These are phyloP conservation scores for Zaprionus tsacasi DNA, from an alignment of 1,140 invertebrate species.

Conservation along the genomic window DNA sequence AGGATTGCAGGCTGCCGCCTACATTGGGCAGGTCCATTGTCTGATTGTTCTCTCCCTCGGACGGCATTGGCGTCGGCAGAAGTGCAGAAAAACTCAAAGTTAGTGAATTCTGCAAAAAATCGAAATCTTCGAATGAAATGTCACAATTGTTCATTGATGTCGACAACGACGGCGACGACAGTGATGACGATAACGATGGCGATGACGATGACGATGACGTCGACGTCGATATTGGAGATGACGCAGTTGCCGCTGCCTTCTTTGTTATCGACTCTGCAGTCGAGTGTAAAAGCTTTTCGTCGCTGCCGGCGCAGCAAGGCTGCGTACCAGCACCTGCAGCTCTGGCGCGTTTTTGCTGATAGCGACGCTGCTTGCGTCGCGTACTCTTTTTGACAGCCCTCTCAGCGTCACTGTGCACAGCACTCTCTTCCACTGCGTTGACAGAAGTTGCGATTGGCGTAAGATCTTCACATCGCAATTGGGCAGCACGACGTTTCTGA, in stretches of 20 bases:
- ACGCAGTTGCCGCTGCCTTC: not conserved
- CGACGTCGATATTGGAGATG: not conserved
- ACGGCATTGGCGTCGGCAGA: not conserved
- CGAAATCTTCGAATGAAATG: not conserved
- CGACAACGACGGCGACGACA: not conserved
- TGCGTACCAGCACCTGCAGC: not conserved
- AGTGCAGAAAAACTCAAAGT: not conserved
- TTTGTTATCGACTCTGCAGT: not conserved
- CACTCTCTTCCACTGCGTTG: not conserved
- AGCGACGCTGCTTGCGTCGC: not conserved
- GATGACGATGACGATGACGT: not conserved
- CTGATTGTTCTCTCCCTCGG: not conserved
- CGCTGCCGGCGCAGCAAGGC: not conserved
- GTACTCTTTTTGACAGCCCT: not conserved
- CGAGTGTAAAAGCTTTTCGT: not conserved
- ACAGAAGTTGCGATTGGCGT: not conserved
- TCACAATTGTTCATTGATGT: not conserved
- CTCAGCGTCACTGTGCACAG: not conserved
- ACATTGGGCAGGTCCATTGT: too few relatives aligned
- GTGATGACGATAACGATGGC: not conserved
- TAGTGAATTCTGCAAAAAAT: not conserved
- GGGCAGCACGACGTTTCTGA: not conserved
- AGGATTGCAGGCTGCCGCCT: not conserved
- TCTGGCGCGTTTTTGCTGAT: not conserved
- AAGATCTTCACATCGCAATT: not conserved